A percentile compares a stretch with the other conserved stretches of the same genome.
These are phyloP conservation scores for Adoxophyes honmai DNA, from an alignment of 1,140 invertebrate species.

Conservation along the genomic window DNA sequence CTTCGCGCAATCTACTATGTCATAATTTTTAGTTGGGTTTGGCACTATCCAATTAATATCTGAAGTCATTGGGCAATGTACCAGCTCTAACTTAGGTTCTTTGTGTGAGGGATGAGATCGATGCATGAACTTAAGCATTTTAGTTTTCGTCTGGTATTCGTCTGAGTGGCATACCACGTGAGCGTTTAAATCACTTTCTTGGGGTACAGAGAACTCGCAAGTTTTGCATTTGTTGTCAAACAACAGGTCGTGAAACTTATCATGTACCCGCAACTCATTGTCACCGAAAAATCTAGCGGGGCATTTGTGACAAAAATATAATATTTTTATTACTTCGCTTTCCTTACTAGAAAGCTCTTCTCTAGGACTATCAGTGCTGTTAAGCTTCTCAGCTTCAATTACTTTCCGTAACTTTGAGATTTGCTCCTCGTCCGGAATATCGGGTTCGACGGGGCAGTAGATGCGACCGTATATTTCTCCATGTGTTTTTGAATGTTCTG, in stretches of 20 bases:
- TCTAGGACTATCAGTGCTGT: constrained; percentile 29
- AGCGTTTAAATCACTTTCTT: constrained; percentile 82
- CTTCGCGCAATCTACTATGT: constrained; percentile 34
- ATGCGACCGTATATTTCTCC: constrained; percentile 83
- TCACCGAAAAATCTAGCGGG: constrained; percentile 83
- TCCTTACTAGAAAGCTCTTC: constrained; percentile 34
- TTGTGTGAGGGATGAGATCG: constrained; percentile 79
- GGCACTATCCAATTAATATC: constrained; percentile 52
- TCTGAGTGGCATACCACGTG: constrained; percentile 88
- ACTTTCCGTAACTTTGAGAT: constrained; percentile 79
- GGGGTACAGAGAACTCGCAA: constrained; percentile 87
- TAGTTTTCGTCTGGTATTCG: constrained; percentile 89
- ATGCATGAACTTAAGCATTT: constrained; percentile 83
- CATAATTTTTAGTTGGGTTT: constrained; percentile 39
- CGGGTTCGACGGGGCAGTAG: constrained; percentile 83
- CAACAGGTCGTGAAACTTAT: constrained; percentile 81
- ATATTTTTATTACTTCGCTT: constrained; percentile 56
- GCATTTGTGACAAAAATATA: constrained; percentile 83
- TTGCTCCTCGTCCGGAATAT: constrained; percentile 82
- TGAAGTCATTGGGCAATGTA: constrained; percentile 56
- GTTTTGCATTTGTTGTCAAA: constrained; percentile 83
- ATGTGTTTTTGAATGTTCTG: constrained; percentile 89
- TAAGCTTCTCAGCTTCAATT: constrained; percentile 56
- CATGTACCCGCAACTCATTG: constrained; percentile 83
- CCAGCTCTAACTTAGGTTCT: constrained; percentile 79